phyloP scores from a whole-genome alignment of 2,113 vertebrate genomes.

The Brachypodius melanocephalos region DNA sequence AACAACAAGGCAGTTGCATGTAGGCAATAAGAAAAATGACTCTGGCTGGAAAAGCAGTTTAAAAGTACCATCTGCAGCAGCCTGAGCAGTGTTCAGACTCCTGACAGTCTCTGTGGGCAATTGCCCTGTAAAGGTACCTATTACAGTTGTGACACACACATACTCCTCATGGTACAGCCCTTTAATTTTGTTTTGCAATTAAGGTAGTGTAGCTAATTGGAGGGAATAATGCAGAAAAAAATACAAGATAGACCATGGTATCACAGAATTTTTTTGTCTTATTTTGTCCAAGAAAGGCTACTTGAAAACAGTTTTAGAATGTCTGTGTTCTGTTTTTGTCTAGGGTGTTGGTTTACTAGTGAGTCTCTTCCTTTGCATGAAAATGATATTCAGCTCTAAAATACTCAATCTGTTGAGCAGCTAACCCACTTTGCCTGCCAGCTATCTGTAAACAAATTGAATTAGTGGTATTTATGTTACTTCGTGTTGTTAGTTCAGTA shows the following conservation, averaged over 20 bases:
- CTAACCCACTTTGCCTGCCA: not conserved
- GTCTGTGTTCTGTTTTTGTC: not conserved
- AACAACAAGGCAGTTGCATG: not conserved
- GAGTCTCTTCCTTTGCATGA: not conserved
- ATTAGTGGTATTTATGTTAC: not conserved
- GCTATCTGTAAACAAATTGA: not conserved
- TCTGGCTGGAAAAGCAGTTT: not conserved
- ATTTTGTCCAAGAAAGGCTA: not conserved
- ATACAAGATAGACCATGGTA: not conserved
- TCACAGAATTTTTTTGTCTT: not conserved
- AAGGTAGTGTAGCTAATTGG: not conserved
- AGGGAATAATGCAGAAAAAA: not conserved
- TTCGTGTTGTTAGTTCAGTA: not conserved
- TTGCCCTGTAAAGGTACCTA: not conserved
- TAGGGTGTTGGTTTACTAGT: not conserved
- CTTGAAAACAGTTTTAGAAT: not conserved
- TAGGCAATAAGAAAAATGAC: not conserved
- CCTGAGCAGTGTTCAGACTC: not conserved
- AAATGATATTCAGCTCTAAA: not conserved
- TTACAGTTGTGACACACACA: not conserved
- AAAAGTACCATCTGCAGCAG: not conserved
- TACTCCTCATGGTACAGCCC: not conserved
- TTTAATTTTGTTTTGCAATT: not conserved
- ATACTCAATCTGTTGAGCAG: not conserved
- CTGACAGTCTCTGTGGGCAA: not conserved